phyloP scores from a whole-genome alignment of 2,888 invertebrate genomes.

The Leuctra nigra region DNA sequence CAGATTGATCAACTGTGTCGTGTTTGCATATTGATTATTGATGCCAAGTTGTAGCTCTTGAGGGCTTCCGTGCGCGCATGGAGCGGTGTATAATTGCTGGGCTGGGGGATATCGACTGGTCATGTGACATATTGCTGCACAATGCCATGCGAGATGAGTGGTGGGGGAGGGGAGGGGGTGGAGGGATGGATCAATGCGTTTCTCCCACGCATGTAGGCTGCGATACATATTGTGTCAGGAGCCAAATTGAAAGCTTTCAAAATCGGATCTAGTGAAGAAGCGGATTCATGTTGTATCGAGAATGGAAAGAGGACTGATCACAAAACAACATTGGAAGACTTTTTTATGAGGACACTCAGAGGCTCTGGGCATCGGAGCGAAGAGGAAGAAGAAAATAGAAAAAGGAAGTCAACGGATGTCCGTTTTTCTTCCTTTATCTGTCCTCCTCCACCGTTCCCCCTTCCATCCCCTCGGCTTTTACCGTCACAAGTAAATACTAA shows the following conservation, averaged over 20 bases:
- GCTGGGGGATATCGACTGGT: too few relatives aligned
- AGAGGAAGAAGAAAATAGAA: constrained; percentile 15
- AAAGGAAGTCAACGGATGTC: constrained; percentile 18
- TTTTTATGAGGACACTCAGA: constrained; percentile 23
- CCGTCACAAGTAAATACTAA: constrained; percentile 22
- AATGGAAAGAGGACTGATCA: constrained; percentile 13
- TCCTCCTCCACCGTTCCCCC: constrained; percentile 1
- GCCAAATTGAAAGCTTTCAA: constrained; percentile 27
- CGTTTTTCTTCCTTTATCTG: constrained; percentile 15
- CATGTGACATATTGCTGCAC: too few relatives aligned
- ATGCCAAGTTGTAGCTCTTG: too few relatives aligned
- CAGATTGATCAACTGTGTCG: too few relatives aligned
- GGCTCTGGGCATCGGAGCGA: constrained; percentile 15
- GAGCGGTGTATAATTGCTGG: too few relatives aligned
- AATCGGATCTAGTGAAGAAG: constrained; percentile 26
- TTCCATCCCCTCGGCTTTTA: constrained; percentile 4
- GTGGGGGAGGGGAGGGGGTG: neutral
- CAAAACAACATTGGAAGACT: constrained; percentile 20
- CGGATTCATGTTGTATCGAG: constrained; percentile 21
- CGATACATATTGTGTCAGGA: neutral
- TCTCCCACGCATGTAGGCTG: neutral
- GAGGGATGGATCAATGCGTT: constrained; percentile 1
- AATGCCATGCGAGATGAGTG: too few relatives aligned
- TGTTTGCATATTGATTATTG: too few relatives aligned
- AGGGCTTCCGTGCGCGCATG: too few relatives aligned